Conservation (phyloP, 37 sponge, comb jelly and placozoan genomes). For the Hormiphora californensis region DNA sequence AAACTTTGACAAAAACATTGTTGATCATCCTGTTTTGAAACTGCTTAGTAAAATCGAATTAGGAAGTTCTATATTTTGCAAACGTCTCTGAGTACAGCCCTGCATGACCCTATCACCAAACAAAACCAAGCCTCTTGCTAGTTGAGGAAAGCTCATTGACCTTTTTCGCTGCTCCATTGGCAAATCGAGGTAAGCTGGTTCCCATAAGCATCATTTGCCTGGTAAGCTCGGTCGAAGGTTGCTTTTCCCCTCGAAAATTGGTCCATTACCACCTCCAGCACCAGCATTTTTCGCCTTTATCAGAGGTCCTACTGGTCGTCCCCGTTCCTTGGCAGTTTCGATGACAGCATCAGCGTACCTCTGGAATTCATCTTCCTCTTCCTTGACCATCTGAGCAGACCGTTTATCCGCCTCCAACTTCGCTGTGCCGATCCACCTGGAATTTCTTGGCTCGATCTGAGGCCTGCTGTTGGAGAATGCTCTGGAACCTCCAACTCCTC, state of each 20-base stretch:
- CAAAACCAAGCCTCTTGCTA: constrained; percentile 18
- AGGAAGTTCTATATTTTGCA: no score
- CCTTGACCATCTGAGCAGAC: constrained; percentile 45
- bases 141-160: background rate
- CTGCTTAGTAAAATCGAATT: no score
- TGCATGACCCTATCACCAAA: background rate
- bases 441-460: background rate
- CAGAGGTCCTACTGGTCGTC: background rate
- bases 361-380: constrained; percentile 36
- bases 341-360: constrained; percentile 43
- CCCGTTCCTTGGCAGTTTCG: background rate
- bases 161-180: background rate
- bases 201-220: constrained; percentile 15
- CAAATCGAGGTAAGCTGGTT: constrained; percentile 18
- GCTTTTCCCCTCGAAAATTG: constrained; percentile 32
- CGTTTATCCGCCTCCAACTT: constrained; percentile 23
- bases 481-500: constrained; percentile 27
- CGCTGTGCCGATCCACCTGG: background rate
- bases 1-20: no score
- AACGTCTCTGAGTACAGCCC: no score
- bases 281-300: constrained; percentile 7
- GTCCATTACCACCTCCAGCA: constrained; percentile 26
- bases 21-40: no score
- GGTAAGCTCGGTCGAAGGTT: constrained; percentile 37
- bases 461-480: background rate